Evolutionary conservation across 2,113 vertebrate genomes (phyloP).

Genomic region (Microtus richardsoni): DNA sequence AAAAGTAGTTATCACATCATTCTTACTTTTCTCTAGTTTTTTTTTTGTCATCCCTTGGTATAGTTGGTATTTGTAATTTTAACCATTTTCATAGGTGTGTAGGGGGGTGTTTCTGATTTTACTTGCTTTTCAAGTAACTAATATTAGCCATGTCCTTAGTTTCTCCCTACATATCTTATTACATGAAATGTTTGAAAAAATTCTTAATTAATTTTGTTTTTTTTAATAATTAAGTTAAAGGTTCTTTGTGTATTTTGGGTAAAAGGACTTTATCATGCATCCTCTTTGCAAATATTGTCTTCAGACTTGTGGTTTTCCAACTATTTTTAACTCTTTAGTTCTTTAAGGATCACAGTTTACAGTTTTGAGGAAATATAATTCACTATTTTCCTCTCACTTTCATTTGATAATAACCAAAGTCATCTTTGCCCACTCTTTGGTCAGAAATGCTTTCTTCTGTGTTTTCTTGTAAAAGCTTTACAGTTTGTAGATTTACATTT

Average conservation of each 20-base stretch:
- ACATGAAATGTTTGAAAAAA: neutral
- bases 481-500: neutral
- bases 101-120: neutral
- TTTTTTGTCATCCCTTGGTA: neutral
- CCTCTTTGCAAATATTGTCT: conserved; percentile 30
- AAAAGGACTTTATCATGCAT: neutral
- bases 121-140: neutral
- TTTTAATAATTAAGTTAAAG: neutral
- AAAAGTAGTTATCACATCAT: neutral
- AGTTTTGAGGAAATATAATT: neutral
- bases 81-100: neutral
- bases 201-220: neutral
- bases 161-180: neutral
- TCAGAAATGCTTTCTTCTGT: neutral
- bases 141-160: neutral
- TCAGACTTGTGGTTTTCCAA: neutral
- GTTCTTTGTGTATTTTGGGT: neutral
- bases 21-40: neutral
- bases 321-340: neutral
- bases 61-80: neutral
- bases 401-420: neutral
- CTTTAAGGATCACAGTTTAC: neutral
- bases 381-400: neutral
- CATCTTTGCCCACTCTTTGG: neutral
- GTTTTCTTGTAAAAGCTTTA: neutral